Conservation (phyloP, 2,888 invertebrate genomes). For the Athetis lepigone region DNA sequence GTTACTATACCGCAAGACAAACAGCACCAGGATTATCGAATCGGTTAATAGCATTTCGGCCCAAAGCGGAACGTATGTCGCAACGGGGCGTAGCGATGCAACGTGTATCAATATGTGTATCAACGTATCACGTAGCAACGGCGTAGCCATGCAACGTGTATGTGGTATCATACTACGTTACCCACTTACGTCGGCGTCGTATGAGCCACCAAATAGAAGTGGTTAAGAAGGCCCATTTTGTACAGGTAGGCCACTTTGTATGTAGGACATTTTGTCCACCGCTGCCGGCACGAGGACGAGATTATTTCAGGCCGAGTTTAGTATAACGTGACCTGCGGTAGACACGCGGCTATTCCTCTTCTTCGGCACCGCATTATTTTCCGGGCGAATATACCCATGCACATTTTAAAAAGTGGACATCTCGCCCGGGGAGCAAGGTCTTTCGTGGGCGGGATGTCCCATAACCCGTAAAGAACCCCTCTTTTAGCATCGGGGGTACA, state of each 20-base stretch:
- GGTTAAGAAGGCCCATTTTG: constrained; percentile 9
- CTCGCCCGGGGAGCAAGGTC: too few relatives aligned
- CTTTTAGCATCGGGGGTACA: too few relatives aligned
- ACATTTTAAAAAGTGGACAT: too few relatives aligned
- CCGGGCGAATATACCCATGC: too few relatives aligned
- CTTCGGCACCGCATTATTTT: too few relatives aligned
- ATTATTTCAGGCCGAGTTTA: too few relatives aligned
- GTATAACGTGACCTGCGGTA: too few relatives aligned
- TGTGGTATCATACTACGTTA: constrained; percentile 33
- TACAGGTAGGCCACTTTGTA: too few relatives aligned
- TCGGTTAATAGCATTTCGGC: neutral
- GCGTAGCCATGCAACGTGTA: constrained; percentile 10
- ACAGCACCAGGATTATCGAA: neutral
- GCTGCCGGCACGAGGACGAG: too few relatives aligned
- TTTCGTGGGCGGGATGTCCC: too few relatives aligned
- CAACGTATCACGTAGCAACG: neutral
- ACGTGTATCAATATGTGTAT: neutral
- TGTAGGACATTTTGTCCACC: neutral
- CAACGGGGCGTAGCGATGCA: constrained; percentile 13
- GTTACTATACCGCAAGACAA: neutral
- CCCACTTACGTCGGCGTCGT: constrained; percentile 11
- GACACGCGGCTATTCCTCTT: too few relatives aligned
- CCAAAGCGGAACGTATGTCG: neutral
- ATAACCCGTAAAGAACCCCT: too few relatives aligned
- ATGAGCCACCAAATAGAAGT: constrained; percentile 7